Evolutionary conservation across 2,113 vertebrate species (phyloP), one percentile per base, ranked within the genome.

Genomic region (Plecturocebus donacophilus): DNA sequence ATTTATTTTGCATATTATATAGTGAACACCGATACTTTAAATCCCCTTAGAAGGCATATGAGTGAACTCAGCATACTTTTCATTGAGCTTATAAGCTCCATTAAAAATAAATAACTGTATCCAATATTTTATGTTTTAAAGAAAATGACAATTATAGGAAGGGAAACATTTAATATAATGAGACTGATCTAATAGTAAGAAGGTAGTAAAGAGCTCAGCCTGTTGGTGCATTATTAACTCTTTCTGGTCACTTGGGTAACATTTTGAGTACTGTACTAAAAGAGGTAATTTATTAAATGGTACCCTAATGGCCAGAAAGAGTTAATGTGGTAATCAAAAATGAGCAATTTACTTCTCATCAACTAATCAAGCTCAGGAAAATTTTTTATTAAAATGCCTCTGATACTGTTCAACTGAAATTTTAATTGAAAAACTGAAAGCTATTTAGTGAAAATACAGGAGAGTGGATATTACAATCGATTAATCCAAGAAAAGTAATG

Each of bases 311-410:
- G 87, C 93, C 87, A 80, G 95, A 96, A 97, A 97, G 97, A 98
- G 98, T 98, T 97, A 98, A 98, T 96, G 97, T 97, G 96, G 89
- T 98, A 97, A 98, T 98, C 96, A 97, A 97, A 98, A 98, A 95
- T 42, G 97, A 96, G 96, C 97, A 95, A 97, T 98, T 97, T 96
- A 90, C 96, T 97, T 96, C 93, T 95, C 95, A 97, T 97, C 97
- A 98, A 98, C 97, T 98, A 97, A 98, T 97, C 98, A 95, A 97
- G 93, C 95, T 97, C 89, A 71, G 95, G 90, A 89, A 95, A 96
- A 87, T 87, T 96, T 97, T 87, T 98, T 97, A 98, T 97, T 98
- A 98, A 98, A 98, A 98, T 97, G 96, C 91, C 96, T 98, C 95
- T 97, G 97, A 97, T 97, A 96, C 96, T 98, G 93, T 97, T 97